Evolutionary conservation across 2,797 vertebrate genomes (phyloP), one percentile per base, ranked within the genome.

Genomic region (Macroramphosus scolopax): DNA sequence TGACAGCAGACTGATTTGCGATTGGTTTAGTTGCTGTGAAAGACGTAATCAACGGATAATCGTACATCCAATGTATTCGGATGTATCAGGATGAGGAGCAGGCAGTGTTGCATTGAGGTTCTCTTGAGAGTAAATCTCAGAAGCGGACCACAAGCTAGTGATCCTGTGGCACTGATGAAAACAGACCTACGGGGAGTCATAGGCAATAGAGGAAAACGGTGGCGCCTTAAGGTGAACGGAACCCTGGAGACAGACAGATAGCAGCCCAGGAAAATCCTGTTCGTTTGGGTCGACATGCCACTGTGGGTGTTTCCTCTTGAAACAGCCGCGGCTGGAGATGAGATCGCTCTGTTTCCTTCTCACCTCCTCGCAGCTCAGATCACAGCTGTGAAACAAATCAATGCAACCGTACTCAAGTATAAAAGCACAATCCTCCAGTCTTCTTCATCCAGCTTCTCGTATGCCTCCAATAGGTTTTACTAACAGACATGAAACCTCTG

Each of bases 391-490:
- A 42, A 39, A 13, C 37, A 41, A 58, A 46, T 32, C 49, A 47
- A 49, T 8, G 4, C 28, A 59, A 43, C 49, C 46, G 43, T 28
- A 25, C 28, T 43, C 32, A 18, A 20, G 41, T 63, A 52, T 20
- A 71, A 69, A 75, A 68, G 40, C 60, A 68, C 70, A 75, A 64
- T 76, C 77, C 72, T 75, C 57, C 51, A 51, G 33, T 58, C 30
- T 41, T 46, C 25, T 34, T 22, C 48, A 17, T n/a, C 1, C 3
- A 12, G 14, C 15, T 16, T 2, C 31, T 69, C n/a, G n/a, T n/a
- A n/a, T n/a, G n/a, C n/a, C n/a, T n/a, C n/a, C n/a, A n/a, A n/a
- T n/a, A n/a, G n/a, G n/a, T n/a, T n/a, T n/a, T n/a, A n/a, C n/a
- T n/a, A n/a, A n/a, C n/a, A n/a, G n/a, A n/a, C n/a, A n/a, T n/a